Percentiles rank a stretch among this genome's conserved stretches.
Evolutionary conservation across 2,113 vertebrate genomes (phyloP).

Genomic region (Loxodonta africana): DNA sequence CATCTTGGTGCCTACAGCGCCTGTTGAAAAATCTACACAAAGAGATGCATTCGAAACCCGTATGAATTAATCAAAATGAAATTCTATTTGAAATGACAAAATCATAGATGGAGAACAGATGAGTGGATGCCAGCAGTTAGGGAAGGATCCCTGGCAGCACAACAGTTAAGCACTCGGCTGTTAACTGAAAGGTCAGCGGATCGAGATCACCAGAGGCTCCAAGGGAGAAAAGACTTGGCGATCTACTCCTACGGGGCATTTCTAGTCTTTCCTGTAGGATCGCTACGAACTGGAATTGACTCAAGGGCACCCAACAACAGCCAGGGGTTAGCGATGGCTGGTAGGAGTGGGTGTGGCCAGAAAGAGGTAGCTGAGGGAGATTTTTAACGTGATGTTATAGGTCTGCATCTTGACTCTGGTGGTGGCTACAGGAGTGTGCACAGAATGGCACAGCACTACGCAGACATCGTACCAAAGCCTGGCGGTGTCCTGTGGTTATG

Average conservation of each 20-base stretch:
- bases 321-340: neutral
- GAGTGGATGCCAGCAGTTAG: too few relatives aligned
- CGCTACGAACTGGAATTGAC: too few relatives aligned
- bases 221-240: too few relatives aligned
- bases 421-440: neutral
- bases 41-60: neutral
- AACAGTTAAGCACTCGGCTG: too few relatives aligned
- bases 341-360: neutral
- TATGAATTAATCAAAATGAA: neutral
- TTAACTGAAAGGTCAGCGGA: too few relatives aligned
- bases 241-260: neutral
- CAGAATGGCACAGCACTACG: neutral
- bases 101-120: too few relatives aligned
- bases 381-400: neutral
- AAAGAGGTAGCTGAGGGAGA: neutral
- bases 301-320: too few relatives aligned
- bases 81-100: neutral
- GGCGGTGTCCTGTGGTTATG: neutral
- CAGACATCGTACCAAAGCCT: neutral
- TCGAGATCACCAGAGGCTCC: too few relatives aligned
- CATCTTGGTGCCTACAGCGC: neutral
- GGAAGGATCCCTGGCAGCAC: too few relatives aligned
- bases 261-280: too few relatives aligned
- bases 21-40: neutral
- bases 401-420: neutral